Percentiles rank a stretch among this genome's conserved stretches.
These are phyloP conservation scores for Gila orcuttii DNA, from an alignment of 2,113 vertebrate species.

Conservation along the genomic window DNA sequence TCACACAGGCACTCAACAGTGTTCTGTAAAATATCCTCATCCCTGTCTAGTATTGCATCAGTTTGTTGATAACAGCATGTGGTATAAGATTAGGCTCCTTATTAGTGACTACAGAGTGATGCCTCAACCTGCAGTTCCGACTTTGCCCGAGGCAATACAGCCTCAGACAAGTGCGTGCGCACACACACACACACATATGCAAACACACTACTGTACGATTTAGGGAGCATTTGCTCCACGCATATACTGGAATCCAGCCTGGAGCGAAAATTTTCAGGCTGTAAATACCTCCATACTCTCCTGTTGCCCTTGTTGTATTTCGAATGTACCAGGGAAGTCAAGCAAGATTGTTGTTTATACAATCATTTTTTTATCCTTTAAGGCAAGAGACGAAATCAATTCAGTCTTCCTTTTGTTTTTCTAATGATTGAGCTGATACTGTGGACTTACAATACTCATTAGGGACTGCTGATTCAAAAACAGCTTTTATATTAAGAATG, in stretches of 20 bases:
- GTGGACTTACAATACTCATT: conserved; percentile 36
- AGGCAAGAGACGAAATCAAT: conserved; percentile 44
- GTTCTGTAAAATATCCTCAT: conserved; percentile 39
- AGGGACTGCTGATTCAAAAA: conserved; percentile 9
- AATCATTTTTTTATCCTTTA: conserved; percentile 44
- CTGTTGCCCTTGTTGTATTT: not conserved
- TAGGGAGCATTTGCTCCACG: conserved; percentile 41
- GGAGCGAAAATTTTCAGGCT: conserved; percentile 29
- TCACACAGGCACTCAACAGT: conserved; percentile 28
- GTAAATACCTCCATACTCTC: conserved; percentile 34
- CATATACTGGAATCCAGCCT: conserved; percentile 36
- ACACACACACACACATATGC: conserved; percentile 21
- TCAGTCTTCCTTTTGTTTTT: conserved; percentile 43
- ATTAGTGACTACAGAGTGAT: conserved; percentile 61
- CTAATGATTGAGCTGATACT: conserved; percentile 40
- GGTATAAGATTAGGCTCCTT: conserved; percentile 59
- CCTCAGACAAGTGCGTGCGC: not conserved
- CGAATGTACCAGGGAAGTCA: conserved; percentile 2
- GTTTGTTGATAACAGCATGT: conserved; percentile 54
- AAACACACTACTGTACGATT: conserved; percentile 44
- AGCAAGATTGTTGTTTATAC: conserved; percentile 43
- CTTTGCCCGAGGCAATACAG: conserved; percentile 60
- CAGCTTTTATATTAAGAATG: not conserved
- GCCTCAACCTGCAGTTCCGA: conserved; percentile 58
- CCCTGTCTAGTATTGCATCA: conserved; percentile 55